Base-by-base conservation (phyloP, 2,888 invertebrate genomes). In the Sarcophaga rosellei region DNA sequence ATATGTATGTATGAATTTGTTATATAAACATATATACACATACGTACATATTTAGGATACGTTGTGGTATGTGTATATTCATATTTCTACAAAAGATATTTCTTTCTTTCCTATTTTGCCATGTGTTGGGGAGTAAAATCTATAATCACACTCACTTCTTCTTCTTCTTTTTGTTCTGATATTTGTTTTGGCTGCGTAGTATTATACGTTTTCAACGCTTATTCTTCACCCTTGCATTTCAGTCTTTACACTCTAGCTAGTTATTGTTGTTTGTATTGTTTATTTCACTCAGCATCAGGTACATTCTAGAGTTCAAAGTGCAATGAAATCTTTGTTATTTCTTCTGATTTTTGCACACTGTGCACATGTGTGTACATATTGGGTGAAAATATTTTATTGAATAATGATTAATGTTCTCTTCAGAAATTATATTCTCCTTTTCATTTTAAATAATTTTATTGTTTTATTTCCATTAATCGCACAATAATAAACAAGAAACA, bases 271-370 rank as follows among this genome's bases (percentile, higher is more conserved):
- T 65, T 79, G 63, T 21, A 4, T 75, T 47, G 35, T 35, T 78
- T 45, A n/a, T 69, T 70, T 70, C 70, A 15, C 6, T 63, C 57
- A 63, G 47, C 70, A 82, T 75, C 85, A 79, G 81, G 81, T 85
- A 75, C 65, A 78, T 68, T 44, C 21, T 35, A 81, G 79, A 86
- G 86, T 86, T 86, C 83, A 86, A 83, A 86, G 86, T 83, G 75
- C 83, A 80, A 80, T 86, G 83, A 83, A 82, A 66, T 73, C 8
- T 77, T 47, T 3, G 44, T 59, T 21, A 59, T 79, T 45, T 20
- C 5, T 3, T 72, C 23, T 68, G 35, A 35, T 35, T 35, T 35
- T 35, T 10, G 35, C 15, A 68, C n/a, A n/a, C n/a, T n/a, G n/a
- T n/a, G n/a, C n/a, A 8, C 8, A 35, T 6, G 8, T 8, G 8